Evolutionary conservation across 2,797 vertebrate genomes (phyloP).

Genomic region (Semaprochilodus insignis): DNA sequence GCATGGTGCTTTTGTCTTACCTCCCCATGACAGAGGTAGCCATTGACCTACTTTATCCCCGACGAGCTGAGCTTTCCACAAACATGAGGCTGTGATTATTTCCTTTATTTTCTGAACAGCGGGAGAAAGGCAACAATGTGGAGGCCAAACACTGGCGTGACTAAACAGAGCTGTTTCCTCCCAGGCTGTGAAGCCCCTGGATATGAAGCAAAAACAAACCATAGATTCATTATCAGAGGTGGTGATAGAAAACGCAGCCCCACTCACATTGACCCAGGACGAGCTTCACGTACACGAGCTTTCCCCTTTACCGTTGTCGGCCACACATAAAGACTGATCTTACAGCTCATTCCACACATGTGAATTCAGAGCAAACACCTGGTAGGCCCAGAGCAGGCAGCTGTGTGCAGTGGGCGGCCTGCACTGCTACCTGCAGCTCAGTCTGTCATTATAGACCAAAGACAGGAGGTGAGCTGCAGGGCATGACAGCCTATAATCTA

Average conservation of each 20-base stretch:
- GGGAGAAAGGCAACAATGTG: slow-evolving; percentile 31
- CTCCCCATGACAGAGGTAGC: slow-evolving; percentile 37
- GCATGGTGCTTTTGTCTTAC: slow-evolving; percentile 38
- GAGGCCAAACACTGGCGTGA: background rate
- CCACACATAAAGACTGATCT: slow-evolving; percentile 13
- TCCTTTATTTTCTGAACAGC: slow-evolving; percentile 18
- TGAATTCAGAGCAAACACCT: slow-evolving; percentile 48
- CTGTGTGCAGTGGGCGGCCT: slow-evolving; percentile 40
- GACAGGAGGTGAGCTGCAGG: slow-evolving; percentile 50
- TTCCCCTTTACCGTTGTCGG: slow-evolving; percentile 22
- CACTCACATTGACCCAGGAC: slow-evolving; percentile 22
- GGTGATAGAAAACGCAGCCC: background rate
- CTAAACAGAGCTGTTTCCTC: slow-evolving; percentile 10
- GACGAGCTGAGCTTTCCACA: slow-evolving; percentile 45
- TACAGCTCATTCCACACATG: slow-evolving; percentile 15
- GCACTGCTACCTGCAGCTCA: slow-evolving; percentile 54
- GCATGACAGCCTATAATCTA: slow-evolving; percentile 57
- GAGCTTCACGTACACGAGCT: background rate
- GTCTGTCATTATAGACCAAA: slow-evolving; percentile 61
- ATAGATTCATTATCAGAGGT: slow-evolving; percentile 4
- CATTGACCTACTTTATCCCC: slow-evolving; percentile 58
- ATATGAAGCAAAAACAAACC: background rate
- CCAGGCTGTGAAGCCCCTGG: background rate
- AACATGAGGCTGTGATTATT: slow-evolving; percentile 7
- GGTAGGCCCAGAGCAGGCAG: slow-evolving; percentile 40